Evolutionary conservation across 2,888 invertebrate genomes (phyloP).

Genomic region (Lordiphosa andalusiaca): DNA sequence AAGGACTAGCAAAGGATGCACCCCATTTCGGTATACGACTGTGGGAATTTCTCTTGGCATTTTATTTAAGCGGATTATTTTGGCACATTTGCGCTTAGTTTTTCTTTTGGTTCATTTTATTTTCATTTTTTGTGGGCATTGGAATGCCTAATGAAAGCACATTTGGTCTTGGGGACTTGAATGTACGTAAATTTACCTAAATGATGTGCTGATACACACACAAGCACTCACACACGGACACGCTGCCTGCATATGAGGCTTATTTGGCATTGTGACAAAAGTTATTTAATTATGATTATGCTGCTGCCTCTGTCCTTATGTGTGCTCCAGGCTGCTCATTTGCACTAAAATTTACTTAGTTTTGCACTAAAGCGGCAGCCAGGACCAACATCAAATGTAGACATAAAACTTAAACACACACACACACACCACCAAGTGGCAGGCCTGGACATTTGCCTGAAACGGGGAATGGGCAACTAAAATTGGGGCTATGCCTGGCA

Average conservation of each 20-base stretch:
- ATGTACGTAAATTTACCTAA: slow-evolving; percentile 62
- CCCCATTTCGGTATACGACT: slow-evolving; percentile 42
- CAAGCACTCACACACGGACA: slow-evolving; percentile 17
- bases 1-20: slow-evolving; percentile 60
- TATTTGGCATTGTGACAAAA: slow-evolving; percentile 66
- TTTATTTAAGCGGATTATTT: slow-evolving; percentile 74
- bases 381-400: slow-evolving; percentile 59
- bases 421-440: slow-evolving; percentile 15
- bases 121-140: slow-evolving; percentile 39
- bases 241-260: slow-evolving; percentile 24
- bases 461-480: not conserved
- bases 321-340: slow-evolving; percentile 56
- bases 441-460: slow-evolving; percentile 9
- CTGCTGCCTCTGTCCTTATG: slow-evolving; percentile 22
- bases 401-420: slow-evolving; percentile 65
- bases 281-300: slow-evolving; percentile 74
- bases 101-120: slow-evolving; percentile 14
- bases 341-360: slow-evolving; percentile 65
- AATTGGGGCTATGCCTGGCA: slow-evolving; percentile 5
- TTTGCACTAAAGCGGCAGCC: slow-evolving; percentile 66
- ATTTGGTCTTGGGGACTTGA: slow-evolving; percentile 21
- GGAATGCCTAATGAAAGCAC: slow-evolving; percentile 70
- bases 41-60: slow-evolving; percentile 59
- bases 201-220: slow-evolving; percentile 49
- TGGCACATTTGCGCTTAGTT: slow-evolving; percentile 59